These are phyloP conservation scores for Tautogolabrus adspersus DNA, from an alignment of 2,113 vertebrate genomes.

Conservation along the genomic window DNA sequence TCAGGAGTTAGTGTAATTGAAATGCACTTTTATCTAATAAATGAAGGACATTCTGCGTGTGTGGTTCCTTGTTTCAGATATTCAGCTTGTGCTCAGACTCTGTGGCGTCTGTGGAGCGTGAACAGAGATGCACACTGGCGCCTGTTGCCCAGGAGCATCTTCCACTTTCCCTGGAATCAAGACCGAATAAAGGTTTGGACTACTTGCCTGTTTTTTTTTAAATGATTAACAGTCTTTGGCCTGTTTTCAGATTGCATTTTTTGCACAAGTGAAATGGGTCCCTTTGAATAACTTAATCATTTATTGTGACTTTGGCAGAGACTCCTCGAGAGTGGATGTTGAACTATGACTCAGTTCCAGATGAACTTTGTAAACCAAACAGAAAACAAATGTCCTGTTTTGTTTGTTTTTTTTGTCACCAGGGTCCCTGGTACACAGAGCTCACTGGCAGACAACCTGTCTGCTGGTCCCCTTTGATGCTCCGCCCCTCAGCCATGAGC, in stretches of 20 bases:
- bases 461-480: conserved; percentile 73
- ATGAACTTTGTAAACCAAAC: conserved; percentile 55
- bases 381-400: conserved; percentile 40
- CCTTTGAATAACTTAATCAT: conserved; percentile 40
- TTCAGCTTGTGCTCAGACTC: conserved; percentile 51
- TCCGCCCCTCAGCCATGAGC: conserved; percentile 45
- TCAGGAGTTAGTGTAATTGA: neutral
- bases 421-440: conserved; percentile 44
- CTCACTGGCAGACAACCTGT: conserved; percentile 81
- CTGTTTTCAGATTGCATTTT: neutral
- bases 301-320: conserved; percentile 52
- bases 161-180: neutral
- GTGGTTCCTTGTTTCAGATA: conserved; percentile 40
- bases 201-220: neutral
- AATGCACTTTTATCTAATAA: neutral
- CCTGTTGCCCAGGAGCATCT: neutral
- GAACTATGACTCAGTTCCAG: conserved; percentile 48
- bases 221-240: neutral
- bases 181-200: conserved; percentile 25
- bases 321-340: conserved; percentile 29
- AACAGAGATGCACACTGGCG: conserved; percentile 33
- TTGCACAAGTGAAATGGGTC: neutral
- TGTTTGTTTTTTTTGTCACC: conserved; percentile 67
- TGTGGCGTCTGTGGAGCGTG: conserved; percentile 31
- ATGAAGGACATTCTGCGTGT: neutral